Conservation (phyloP, 1,140 invertebrate species). For the Nymphalis io region DNA sequence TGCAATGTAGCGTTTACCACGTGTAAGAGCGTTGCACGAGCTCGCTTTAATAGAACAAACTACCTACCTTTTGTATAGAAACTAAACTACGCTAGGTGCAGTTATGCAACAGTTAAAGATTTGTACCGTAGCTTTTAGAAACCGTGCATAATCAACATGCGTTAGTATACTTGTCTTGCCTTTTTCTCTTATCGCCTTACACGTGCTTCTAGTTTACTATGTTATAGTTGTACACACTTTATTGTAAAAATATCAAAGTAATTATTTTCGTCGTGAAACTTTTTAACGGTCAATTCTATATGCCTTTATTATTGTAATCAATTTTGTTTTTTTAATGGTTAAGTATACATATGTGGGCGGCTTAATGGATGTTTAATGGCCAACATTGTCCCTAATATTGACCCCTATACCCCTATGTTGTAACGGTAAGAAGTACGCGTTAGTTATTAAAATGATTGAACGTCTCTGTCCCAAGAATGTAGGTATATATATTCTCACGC, state of each 20-base stretch:
- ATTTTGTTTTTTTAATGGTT: not conserved
- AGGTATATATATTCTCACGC: conserved; percentile 39
- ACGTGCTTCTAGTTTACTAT: conserved; percentile 56
- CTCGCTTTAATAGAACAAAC: conserved; percentile 21
- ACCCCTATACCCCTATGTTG: conserved; percentile 7
- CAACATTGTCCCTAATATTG: not conserved
- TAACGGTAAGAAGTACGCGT: conserved; percentile 2
- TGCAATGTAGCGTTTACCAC: conserved; percentile 50
- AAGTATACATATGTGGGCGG: not conserved
- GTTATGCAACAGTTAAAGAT: conserved; percentile 44
- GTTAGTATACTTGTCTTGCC: conserved; percentile 37
- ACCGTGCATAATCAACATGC: conserved; percentile 51
- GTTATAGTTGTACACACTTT: conserved; percentile 17
- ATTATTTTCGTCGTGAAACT: conserved; percentile 10
- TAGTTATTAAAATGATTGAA: conserved; percentile 21
- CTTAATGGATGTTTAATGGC: not conserved
- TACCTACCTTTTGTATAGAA: conserved; percentile 22
- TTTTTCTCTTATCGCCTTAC: conserved; percentile 60
- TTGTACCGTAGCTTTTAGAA: conserved; percentile 46
- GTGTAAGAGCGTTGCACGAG: conserved; percentile 48
- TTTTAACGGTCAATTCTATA: not conserved
- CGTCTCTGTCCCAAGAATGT: conserved; percentile 20
- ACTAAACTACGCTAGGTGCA: conserved; percentile 21
- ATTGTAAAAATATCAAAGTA: conserved; percentile 4
- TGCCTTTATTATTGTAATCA: not conserved